These are phyloP conservation scores for Apodemia duryi DNA, from an alignment of 2,888 invertebrate genomes.

Conservation along the genomic window DNA sequence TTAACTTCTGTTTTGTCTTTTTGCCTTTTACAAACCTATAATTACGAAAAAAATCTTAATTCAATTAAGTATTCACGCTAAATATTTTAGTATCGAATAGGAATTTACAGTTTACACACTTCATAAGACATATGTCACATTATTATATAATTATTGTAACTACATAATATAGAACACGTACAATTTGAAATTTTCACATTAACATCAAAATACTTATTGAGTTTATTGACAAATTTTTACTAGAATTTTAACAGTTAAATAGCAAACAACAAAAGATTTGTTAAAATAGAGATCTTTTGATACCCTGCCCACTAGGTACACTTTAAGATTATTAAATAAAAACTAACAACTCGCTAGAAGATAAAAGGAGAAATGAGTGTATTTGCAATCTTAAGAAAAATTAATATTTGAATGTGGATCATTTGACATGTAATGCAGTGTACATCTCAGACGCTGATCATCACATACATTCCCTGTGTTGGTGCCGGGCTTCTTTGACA, in stretches of 20 bases:
- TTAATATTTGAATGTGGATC: too few relatives aligned
- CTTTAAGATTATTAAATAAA: too few relatives aligned
- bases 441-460: too few relatives aligned
- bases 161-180: not conserved
- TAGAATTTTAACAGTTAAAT: not conserved
- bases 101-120: not conserved
- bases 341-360: too few relatives aligned
- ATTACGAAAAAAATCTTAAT: conserved; percentile 2
- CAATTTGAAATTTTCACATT: not conserved
- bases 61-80: not conserved
- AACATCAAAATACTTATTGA: not conserved
- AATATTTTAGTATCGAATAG: conserved; percentile 4
- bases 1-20: not conserved
- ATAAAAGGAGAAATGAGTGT: too few relatives aligned
- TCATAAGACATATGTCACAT: conserved; percentile 3
- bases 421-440: too few relatives aligned
- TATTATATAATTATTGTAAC: not conserved
- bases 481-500: too few relatives aligned
- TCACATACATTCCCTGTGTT: too few relatives aligned
- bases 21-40: not conserved
- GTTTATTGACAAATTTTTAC: not conserved
- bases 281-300: too few relatives aligned
- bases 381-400: too few relatives aligned
- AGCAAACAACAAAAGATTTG: not conserved
- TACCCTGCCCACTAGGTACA: too few relatives aligned